Evolutionary conservation across 2,113 vertebrate genomes (phyloP).

Genomic region (Alces alces): DNA sequence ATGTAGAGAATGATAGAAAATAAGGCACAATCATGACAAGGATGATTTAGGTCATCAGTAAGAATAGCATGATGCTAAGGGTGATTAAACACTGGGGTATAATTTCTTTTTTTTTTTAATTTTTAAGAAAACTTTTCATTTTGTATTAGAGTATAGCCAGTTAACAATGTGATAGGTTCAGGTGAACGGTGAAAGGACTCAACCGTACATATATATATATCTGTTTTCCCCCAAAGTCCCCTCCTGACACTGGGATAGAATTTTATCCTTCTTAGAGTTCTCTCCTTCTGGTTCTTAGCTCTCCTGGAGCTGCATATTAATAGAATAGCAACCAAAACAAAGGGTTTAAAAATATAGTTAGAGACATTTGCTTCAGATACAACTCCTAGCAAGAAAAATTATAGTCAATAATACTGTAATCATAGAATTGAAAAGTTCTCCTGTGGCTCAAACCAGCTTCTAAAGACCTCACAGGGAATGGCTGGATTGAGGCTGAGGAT

Average conservation of each 20-base stretch:
- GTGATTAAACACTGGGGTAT: slow-evolving; percentile 34
- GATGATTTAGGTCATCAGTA: slow-evolving; percentile 34
- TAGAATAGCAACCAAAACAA: slow-evolving; percentile 67
- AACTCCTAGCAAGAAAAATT: slow-evolving; percentile 39
- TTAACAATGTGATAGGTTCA: background rate
- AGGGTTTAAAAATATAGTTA: slow-evolving; percentile 58
- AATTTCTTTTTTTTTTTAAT: background rate
- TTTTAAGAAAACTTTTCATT: background rate
- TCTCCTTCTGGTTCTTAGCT: slow-evolving; percentile 5
- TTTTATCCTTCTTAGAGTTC: slow-evolving; percentile 6
- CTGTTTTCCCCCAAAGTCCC: background rate
- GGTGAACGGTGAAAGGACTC: background rate
- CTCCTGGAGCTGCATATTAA: slow-evolving; percentile 57
- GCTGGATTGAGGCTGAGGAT: background rate
- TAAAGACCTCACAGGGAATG: background rate
- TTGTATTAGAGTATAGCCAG: background rate
- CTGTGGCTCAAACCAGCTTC: background rate
- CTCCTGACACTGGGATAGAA: slow-evolving; percentile 3
- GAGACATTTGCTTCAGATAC: slow-evolving; percentile 48
- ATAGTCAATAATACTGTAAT: background rate
- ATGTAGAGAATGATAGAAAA: slow-evolving; percentile 11
- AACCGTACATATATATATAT: background rate
- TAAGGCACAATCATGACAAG: slow-evolving; percentile 21
- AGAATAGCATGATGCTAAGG: background rate
- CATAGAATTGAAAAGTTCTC: background rate